Conservation (phyloP, 2,797 vertebrate species). For the Ataeniobius toweri region DNA sequence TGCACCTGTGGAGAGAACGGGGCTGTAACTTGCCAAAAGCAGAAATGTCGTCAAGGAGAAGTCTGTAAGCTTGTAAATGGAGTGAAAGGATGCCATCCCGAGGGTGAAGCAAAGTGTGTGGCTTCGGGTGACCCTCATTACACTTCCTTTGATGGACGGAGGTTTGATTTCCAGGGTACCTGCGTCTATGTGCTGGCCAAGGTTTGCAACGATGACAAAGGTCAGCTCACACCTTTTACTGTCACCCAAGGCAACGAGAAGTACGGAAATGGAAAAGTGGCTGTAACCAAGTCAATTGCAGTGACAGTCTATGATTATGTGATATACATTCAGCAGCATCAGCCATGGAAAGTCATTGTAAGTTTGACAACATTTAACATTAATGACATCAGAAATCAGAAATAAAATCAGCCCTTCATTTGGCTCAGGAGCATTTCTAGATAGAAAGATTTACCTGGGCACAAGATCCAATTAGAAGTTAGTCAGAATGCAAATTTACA, state of each 20-base stretch:
- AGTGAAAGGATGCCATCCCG: slow-evolving; percentile 69
- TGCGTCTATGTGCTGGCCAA: slow-evolving; percentile 80
- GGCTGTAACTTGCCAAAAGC: slow-evolving; percentile 59
- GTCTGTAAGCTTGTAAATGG: slow-evolving; percentile 72
- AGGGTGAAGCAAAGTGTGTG: slow-evolving; percentile 75
- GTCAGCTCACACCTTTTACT: slow-evolving; percentile 57
- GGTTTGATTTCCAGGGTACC: slow-evolving; percentile 81
- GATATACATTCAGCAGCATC: slow-evolving; percentile 66
- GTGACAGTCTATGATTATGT: slow-evolving; percentile 66
- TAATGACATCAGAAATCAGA: background rate
- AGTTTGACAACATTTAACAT: slow-evolving; percentile 45
- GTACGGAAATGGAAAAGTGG: slow-evolving; percentile 68
- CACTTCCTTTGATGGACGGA: slow-evolving; percentile 77
- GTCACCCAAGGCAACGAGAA: slow-evolving; percentile 75
- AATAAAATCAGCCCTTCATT: background rate
- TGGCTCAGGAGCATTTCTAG: background rate
- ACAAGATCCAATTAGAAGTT: background rate
- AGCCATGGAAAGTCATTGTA: slow-evolving; percentile 71
- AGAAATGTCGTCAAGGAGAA: slow-evolving; percentile 64
- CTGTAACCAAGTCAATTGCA: slow-evolving; percentile 66
- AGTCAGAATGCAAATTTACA: background rate
- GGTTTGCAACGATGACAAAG: slow-evolving; percentile 62
- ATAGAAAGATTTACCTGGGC: background rate
- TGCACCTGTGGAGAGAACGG: slow-evolving; percentile 75
- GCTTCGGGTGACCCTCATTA: slow-evolving; percentile 80